Conservation (phyloP, 1,140 invertebrate genomes). For the Proales similis region DNA sequence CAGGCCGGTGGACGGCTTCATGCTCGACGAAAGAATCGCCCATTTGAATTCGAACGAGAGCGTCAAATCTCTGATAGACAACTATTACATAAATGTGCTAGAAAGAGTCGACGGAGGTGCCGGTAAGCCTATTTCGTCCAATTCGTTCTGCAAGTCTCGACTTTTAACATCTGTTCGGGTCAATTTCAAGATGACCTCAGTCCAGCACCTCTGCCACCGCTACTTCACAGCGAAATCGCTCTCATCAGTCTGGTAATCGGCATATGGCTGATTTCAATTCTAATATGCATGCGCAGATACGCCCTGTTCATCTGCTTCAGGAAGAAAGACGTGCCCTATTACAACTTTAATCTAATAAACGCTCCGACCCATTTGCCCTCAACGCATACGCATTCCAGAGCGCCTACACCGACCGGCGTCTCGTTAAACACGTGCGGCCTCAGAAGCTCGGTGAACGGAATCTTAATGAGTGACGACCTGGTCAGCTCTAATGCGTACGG, state of each 20-base stretch:
- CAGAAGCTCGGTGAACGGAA: no score
- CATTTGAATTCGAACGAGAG: background rate
- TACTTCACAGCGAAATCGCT: conserved; percentile 16
- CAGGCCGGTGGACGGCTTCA: background rate
- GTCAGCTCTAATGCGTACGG: no score
- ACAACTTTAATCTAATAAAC: conserved; percentile 33
- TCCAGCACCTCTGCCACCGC: conserved; percentile 6
- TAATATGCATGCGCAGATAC: conserved; percentile 21
- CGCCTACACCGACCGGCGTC: no score
- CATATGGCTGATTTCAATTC: conserved; percentile 23
- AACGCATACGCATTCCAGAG: no score
- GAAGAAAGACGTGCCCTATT: conserved; percentile 28
- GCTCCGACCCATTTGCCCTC: no score
- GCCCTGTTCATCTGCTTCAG: conserved; percentile 30
- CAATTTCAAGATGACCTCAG: background rate
- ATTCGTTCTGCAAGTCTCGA: background rate
- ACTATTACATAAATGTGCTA: background rate
- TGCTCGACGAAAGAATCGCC: background rate
- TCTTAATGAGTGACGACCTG: no score
- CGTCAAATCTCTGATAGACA: background rate
- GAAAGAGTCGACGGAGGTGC: background rate
- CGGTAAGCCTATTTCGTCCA: background rate
- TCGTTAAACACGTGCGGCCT: no score
- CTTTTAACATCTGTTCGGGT: conserved; percentile 15
- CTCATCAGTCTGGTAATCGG: conserved; percentile 28